Conservation (phyloP, 2,113 vertebrate species). For the Phrynocephalus versicolor region DNA sequence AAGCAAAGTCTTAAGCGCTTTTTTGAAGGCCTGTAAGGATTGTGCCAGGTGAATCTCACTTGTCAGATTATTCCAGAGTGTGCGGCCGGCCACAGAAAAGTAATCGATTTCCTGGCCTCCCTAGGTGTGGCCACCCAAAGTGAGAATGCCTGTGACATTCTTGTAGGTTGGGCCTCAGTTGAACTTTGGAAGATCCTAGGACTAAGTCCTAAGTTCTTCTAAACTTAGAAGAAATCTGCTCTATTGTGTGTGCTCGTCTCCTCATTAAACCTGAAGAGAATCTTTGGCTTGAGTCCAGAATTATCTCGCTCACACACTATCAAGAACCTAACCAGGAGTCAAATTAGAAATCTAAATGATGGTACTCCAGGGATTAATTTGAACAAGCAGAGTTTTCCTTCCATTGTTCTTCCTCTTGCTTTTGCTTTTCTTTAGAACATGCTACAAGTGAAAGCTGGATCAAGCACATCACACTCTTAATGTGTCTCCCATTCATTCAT, state of each 20-base stretch:
- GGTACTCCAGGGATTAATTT: background rate
- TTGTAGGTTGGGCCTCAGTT: too few species aligned
- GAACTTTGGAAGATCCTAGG: too few species aligned
- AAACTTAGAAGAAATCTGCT: background rate
- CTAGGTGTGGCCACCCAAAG: too few species aligned
- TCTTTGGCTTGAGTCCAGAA: background rate
- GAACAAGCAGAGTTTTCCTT: background rate
- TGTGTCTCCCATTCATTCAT: background rate
- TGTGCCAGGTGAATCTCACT: too few species aligned
- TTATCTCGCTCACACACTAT: background rate
- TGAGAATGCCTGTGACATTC: too few species aligned
- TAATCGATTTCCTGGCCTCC: too few species aligned
- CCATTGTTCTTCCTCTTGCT: background rate
- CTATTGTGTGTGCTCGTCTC: background rate
- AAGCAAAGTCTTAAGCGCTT: too few species aligned
- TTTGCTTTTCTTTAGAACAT: background rate
- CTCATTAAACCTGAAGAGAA: background rate
- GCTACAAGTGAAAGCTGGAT: background rate
- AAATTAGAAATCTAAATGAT: slow-evolving; percentile 5
- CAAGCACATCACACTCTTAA: background rate
- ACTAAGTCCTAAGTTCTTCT: background rate
- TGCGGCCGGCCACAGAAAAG: too few species aligned
- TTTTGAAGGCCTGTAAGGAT: too few species aligned
- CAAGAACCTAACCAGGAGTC: background rate
- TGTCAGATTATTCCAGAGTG: too few species aligned